Evolutionary conservation across 2,797 vertebrate species (phyloP), one percentile per base, ranked within the genome.

Genomic region (Helicolenus hilgendorfi): DNA sequence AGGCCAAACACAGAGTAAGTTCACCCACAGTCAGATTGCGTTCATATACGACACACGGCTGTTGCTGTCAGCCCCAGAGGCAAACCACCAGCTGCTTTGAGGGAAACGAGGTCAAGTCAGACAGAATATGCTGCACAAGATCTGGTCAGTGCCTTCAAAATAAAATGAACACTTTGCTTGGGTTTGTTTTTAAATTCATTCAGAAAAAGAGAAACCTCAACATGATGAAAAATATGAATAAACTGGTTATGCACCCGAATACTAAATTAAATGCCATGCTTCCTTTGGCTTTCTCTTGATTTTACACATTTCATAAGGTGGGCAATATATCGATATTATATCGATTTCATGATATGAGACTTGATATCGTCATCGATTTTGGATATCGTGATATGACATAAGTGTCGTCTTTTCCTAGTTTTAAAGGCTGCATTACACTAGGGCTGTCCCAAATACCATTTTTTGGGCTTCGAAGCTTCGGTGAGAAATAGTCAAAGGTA

Each of bases 101-200:
- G 70, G 79, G 80, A 78, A 88, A 78, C 3, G 1, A 3, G 4
- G 29, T 24, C 1, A 88, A 82, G 10, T 0, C 0, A 0, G 0
- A 35, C 0, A 3, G 0, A n/a, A 14, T 10, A 0, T 38, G 13
- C 13, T 2, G 3, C 1, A 2, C 49, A 0, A 59, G 0, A 77
- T 94, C 94, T 89, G 82, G 60, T 27, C 15, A 0, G 7, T 0
- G 2, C 83, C 29, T 91, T 89, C 92, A 95, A 79, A 91, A 88
- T 93, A 90, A 94, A 87, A 41, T 0, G 1, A 6, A 26, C 27
- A 27, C 7, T 3, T 7, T 1, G 11, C 6, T 72, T 4, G 59
- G 22, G 26, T 35, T 53, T 24, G 5, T 36, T 72, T 70, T 58
- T 2, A 45, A n/a, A 13, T n/a, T 49, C 31, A 18, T 11, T 58